phyloP scores from a whole-genome alignment of 2,888 invertebrate species.

The Hetaerina titia region DNA sequence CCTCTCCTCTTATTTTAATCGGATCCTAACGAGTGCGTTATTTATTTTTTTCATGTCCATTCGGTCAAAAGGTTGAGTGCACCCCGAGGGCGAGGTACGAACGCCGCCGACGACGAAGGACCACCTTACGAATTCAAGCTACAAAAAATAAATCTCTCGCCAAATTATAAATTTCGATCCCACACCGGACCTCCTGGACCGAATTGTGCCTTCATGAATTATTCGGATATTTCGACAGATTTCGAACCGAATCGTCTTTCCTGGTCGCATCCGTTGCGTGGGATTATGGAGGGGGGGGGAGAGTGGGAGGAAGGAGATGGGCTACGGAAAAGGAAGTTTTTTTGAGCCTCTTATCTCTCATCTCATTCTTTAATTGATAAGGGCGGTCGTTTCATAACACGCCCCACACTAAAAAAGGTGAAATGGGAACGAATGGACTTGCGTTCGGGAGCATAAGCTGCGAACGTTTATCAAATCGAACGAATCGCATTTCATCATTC shows the following conservation, averaged over 20 bases:
- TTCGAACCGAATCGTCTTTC: not conserved
- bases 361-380: not conserved
- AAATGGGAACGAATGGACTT: not conserved
- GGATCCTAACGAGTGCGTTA: not conserved
- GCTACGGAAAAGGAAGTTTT: not conserved
- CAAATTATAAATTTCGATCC: slow-evolving; percentile 20
- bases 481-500: not conserved
- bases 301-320: not conserved
- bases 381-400: not conserved
- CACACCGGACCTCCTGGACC: not conserved
- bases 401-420: not conserved
- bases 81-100: not conserved
- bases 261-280: not conserved
- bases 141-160: not conserved
- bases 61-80: slow-evolving; percentile 20
- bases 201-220: slow-evolving; percentile 38
- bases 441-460: not conserved
- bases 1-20: not conserved
- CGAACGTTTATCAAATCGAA: not conserved
- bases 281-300: not conserved
- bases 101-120: not conserved
- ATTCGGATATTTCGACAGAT: slow-evolving; percentile 46
- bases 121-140: not conserved
- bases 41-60: not conserved
- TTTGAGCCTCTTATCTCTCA: not conserved